Evolutionary conservation across 30 jellyfish, hydroid and myxozoan genomes (phyloP), one percentile per base, ranked within the genome.

Genomic region (Pelagia noctiluca): DNA sequence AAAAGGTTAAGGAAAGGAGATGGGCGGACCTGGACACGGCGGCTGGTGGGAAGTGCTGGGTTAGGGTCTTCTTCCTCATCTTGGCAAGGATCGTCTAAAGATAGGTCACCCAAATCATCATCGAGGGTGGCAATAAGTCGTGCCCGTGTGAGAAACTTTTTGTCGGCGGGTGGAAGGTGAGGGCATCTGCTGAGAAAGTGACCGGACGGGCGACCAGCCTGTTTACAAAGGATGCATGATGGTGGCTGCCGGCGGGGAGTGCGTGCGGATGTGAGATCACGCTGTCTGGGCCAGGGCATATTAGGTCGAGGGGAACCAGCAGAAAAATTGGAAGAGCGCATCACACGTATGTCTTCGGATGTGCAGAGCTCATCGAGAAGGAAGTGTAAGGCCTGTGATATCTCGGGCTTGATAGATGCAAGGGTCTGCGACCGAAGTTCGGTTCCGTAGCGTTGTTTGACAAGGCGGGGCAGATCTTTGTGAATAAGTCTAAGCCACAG

Each of bases 331-430:
- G 71, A 22, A 0, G 80, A 50, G 18, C 85, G 71, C 85, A 79
- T 61, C 36, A 79, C 35, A 18, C 73, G 36, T 5, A 65, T n/a
- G 35, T 79, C 90, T 0, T 79, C 90, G 33, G 0, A 16, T 2
- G 90, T 31, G 2, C 62, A 75, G 0, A 66, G 63, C 46, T 74
- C 91, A 38, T 54, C 88, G 2, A 83, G 42, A 24, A 83, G 53
- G 16, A 77, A 33, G 30, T 84, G 63, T 38, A 84, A 10, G 62
- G 92, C 95, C 48, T 72, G 95, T 21, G 95, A 84, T 16, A 84
- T 75, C 36, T 73, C 92, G 3, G 95, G 91, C 42, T 84, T 73
- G 12, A 70, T 83, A 4, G 82, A 83, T 4, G 75, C 88, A 1
- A 84, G 76, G 7, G 95, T 84, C 26, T 63, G 24, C 33, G 70